Evolutionary conservation across 2,888 invertebrate species (phyloP).

Genomic region (Tinea pellionella): DNA sequence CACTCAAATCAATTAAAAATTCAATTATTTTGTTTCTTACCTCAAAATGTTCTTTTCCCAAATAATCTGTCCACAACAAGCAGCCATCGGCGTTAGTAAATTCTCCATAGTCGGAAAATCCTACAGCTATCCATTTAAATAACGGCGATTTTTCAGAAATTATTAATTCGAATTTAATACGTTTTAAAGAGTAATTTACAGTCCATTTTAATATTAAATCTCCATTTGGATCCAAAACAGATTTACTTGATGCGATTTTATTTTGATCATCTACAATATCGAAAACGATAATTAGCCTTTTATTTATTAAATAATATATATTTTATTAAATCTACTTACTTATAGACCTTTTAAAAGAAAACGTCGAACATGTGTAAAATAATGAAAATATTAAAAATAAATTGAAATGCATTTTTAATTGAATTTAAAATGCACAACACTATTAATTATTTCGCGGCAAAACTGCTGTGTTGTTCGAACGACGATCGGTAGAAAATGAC

Average conservation of each 20-base stretch:
- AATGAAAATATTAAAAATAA: conserved; percentile 1
- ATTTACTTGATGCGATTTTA: conserved; percentile 41
- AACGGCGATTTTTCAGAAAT: conserved; percentile 51
- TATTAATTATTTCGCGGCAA: not conserved
- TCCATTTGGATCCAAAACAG: conserved; percentile 52
- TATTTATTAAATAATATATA: not conserved
- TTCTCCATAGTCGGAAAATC: conserved; percentile 87
- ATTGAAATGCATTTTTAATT: not conserved
- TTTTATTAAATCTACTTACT: not conserved
- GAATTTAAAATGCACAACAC: not conserved
- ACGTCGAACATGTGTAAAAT: not conserved
- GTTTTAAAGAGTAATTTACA: conserved; percentile 40
- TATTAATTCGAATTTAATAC: conserved; percentile 61
- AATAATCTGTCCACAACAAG: conserved; percentile 81
- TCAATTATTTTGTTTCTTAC: conserved; percentile 23
- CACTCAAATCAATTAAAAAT: no score
- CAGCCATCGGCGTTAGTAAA: conserved; percentile 83
- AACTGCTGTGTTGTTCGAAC: not conserved
- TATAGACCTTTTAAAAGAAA: not conserved
- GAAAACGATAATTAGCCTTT: not conserved
- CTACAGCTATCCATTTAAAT: conserved; percentile 83
- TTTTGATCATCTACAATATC: not conserved
- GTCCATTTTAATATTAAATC: conserved; percentile 49
- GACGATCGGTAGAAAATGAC: not conserved
- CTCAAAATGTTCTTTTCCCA: conserved; percentile 63